Evolutionary conservation across 1,140 invertebrate genomes (phyloP), one percentile per base, ranked within the genome.

Genomic region (Bombus pascuorum): DNA sequence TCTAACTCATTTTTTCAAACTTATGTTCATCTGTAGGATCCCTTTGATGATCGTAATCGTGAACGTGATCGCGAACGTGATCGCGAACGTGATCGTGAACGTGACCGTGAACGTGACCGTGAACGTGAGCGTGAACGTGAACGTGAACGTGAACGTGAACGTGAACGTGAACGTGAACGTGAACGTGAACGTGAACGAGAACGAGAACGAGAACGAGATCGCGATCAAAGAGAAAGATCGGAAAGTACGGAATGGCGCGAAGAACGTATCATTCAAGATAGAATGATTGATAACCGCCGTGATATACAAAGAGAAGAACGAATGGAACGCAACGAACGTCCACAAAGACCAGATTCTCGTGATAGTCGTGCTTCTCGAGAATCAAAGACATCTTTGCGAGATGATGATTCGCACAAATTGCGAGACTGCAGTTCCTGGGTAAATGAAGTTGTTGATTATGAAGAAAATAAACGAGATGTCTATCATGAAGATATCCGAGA

Each of bases 281-380:
- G 91, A 37, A 89, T 87, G 15, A 86, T 86, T 15, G 92, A 94
- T 32, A 85, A 74, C 59, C 91, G 92, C 78, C 93, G 92, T 15
- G 92, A 91, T 6, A 71, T 86, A 9, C 86, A 83, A 12, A 88
- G 92, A 1, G 93, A 94, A 10, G 94, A 95, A 9, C 92, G 93
- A 42, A 82, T 92, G 32, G 93, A 95, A 62, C 93, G 95, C 9
- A 93, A 93, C 57, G 96, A 96, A 75, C 94, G 96, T 15, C 96
- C 96, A 0, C 95, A 96, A n/a, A 93, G 96, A 83, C 96, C 96
- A 2, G 96, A 97, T 89, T 96, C 96, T 71, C 95, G 96, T 25
- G 96, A 96, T 86, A 95, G 96, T 87, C 94, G 96, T 47, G 92
- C 96, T 2, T 96, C 96, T 2, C 93, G 96, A 57, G 96, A 96